Evolutionary conservation across 2,888 invertebrate genomes (phyloP).

Genomic region (Homarus gammarus): DNA sequence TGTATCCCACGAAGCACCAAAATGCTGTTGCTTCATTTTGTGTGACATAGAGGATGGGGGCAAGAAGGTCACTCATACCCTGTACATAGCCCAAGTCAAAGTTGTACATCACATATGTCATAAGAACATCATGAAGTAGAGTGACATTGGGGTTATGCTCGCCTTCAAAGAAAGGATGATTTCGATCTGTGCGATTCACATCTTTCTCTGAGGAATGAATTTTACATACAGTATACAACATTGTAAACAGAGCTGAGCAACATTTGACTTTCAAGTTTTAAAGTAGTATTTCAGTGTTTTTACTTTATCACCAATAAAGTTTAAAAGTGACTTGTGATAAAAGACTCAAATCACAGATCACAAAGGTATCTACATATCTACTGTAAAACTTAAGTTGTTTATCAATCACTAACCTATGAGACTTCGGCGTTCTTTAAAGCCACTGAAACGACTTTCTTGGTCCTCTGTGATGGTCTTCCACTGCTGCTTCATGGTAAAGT

Average conservation of each 20-base stretch:
- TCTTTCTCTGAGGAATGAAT: constrained; percentile 88
- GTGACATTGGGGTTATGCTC: constrained; percentile 93
- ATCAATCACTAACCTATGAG: constrained; percentile 64
- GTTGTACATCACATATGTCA: constrained; percentile 99
- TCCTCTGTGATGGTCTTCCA: constrained; percentile 93
- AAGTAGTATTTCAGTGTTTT: not conserved
- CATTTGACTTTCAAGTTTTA: not conserved
- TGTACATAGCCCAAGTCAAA: constrained; percentile 89
- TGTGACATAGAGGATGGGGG: constrained; percentile 93
- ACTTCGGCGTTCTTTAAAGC: constrained; percentile 73
- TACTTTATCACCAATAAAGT: not conserved
- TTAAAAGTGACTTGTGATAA: not conserved
- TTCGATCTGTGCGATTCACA: constrained; percentile 96
- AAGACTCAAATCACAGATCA: not conserved
- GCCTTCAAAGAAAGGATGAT: constrained; percentile 93
- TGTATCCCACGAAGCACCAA: constrained; percentile 99
- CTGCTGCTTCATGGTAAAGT: constrained; percentile 96
- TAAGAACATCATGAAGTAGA: constrained; percentile 92
- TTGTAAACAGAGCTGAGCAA: not conserved
- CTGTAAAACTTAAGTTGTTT: not conserved
- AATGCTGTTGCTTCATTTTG: constrained; percentile 97
- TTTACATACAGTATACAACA: not conserved
- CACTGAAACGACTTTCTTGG: constrained; percentile 84
- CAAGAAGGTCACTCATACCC: constrained; percentile 98
- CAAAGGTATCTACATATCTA: not conserved